These are phyloP conservation scores for Colistium nudipinnis DNA, from an alignment of 2,113 vertebrate genomes.

Conservation along the genomic window DNA sequence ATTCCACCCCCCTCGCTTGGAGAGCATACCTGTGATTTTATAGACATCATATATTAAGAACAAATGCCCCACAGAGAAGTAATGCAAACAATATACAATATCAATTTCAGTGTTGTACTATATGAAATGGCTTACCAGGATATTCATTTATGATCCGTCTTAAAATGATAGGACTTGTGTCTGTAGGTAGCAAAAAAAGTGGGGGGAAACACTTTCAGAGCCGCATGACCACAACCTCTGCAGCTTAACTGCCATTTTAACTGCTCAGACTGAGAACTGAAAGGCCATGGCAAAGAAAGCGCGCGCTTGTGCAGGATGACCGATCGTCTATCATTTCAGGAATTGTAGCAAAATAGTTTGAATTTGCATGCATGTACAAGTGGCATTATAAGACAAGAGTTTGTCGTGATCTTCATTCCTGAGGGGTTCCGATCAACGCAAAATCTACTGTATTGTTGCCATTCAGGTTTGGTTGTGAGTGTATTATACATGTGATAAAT, in stretches of 20 bases:
- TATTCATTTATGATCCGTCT: neutral
- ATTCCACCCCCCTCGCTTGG: neutral
- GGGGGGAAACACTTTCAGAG: slow-evolving; percentile 55
- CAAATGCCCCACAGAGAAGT: neutral
- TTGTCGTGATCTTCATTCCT: slow-evolving; percentile 18
- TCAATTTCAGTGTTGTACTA: neutral
- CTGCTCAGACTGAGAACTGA: slow-evolving; percentile 13
- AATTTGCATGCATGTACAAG: slow-evolving; percentile 12
- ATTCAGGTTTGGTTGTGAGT: slow-evolving; percentile 39
- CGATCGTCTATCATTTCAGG: neutral
- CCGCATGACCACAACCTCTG: neutral
- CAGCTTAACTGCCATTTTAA: slow-evolving; percentile 1
- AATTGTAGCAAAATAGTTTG: neutral
- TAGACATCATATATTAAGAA: neutral
- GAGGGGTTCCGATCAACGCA: slow-evolving; percentile 31
- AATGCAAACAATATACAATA: neutral
- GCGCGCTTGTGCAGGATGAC: no score
- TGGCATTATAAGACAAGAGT: neutral
- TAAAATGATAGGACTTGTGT: neutral
- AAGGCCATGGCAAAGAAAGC: slow-evolving; percentile 3
- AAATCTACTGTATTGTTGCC: slow-evolving; percentile 41
- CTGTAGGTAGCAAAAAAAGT: neutral
- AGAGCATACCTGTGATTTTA: neutral
- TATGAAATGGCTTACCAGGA: slow-evolving; percentile 15
- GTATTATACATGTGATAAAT: slow-evolving; percentile 37